Evolutionary conservation across 1,140 invertebrate genomes (phyloP), one percentile per base, ranked within the genome.

Genomic region (Idris sp.): DNA sequence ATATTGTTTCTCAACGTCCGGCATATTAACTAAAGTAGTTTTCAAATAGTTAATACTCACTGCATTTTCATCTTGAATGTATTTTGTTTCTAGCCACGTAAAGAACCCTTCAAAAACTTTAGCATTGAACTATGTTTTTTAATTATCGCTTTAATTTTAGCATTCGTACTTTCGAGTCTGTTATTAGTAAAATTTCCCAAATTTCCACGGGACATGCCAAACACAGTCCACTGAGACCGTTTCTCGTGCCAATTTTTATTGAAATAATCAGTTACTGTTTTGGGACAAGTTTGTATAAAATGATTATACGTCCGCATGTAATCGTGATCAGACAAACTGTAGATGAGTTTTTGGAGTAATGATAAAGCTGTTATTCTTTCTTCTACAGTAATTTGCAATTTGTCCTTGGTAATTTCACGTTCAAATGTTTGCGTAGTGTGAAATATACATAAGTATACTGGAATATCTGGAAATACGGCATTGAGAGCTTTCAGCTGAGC

Each of bases 241-340:
- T 19, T 44, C 1, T 5, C 0, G 26, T 74, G 72, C 72, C 62
- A 74, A 14, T 74, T 68, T 26, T 53, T 56, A 10, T 68, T 25
- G 22, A 68, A 62, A 49, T 68, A 74, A 2, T 33, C 1, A 8
- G 58, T 7, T 0, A 68, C 43, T 9, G 4, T n/a, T 40, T 56
- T 18, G 1, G 51, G 46, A 22, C 33, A 11, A 3, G 8, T 1
- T 22, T 46, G 13, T 22, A 28, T 8, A 46, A 65, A 46, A 6
- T 36, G 0, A 2, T 9, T 22, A 19, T 35, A 44, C 7, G 8
- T 16, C 0, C 0, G n/a, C 46, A 61, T 53, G 16, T 65, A 65
- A 0, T 44, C 4, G 28, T 19, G 1, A 30, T 65, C 49, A 0
- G 48, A 65, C 1, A 1, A 10, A 19, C 58, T 62, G 5, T 62